A percentile compares a stretch with the other conserved stretches of the same genome.
phyloP scores from a whole-genome alignment of 2,113 vertebrate genomes.

The Vombatus ursinus region DNA sequence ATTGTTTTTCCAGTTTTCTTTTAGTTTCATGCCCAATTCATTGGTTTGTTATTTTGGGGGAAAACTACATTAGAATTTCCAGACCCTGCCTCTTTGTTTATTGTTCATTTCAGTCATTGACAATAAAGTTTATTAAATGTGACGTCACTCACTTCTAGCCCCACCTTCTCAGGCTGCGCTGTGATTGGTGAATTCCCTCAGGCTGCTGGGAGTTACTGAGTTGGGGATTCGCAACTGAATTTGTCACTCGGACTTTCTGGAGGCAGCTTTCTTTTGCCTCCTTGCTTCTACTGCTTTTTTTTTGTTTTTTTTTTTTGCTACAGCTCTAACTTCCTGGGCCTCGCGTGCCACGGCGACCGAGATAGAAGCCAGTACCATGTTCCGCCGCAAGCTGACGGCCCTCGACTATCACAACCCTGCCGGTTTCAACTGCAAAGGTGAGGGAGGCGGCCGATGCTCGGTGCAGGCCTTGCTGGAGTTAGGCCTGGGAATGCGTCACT shows the following conservation, averaged over 20 bases:
- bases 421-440: constrained; percentile 92
- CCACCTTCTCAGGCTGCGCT: background rate
- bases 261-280: background rate
- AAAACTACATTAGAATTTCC: background rate
- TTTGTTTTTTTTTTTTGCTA: background rate
- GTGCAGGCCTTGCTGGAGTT: background rate
- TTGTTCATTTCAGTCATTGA: constrained; percentile 45
- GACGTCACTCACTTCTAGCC: constrained; percentile 50
- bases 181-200: constrained; percentile 55
- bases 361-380: constrained; percentile 83
- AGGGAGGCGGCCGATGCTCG: constrained; percentile 16
- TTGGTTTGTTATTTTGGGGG: background rate
- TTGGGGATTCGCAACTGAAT: accelerated
- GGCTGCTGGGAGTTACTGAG: background rate
- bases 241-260: background rate
- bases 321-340: background rate
- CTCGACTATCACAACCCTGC: constrained; percentile 94
- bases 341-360: constrained; percentile 20
- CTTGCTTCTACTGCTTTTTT: background rate
- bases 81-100: background rate
- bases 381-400: constrained; percentile 93
- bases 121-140: constrained; percentile 62
- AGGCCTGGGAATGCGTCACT: background rate
- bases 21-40: background rate
- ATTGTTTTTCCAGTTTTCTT: background rate